A percentile compares a stretch with the other conserved stretches of the same genome.
Evolutionary conservation across 1,140 invertebrate species (phyloP).

Genomic region (Lucilia cuprina): DNA sequence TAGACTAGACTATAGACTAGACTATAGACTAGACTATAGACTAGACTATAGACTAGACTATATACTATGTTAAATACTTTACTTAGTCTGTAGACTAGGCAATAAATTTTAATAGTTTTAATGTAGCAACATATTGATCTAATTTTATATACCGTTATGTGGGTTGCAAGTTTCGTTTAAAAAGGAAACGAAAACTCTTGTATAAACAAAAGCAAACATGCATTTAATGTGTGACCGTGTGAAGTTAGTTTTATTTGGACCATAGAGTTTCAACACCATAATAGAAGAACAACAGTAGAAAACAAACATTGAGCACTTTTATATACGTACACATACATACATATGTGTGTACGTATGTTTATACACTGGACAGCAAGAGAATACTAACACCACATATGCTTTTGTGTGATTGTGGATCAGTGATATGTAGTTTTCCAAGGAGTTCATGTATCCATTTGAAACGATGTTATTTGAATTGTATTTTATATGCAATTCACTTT

Average conservation of each 20-base stretch:
- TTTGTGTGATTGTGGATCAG: background rate
- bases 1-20: too few relatives aligned
- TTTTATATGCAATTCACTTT: too few relatives aligned
- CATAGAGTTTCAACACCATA: background rate
- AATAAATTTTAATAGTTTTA: too few relatives aligned
- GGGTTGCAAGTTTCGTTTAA: background rate
- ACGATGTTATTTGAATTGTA: too few relatives aligned
- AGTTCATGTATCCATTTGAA: too few relatives aligned
- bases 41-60: too few relatives aligned
- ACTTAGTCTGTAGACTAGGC: too few relatives aligned
- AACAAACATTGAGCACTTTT: background rate
- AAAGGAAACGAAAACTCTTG: conserved; percentile 1
- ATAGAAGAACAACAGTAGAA: background rate
- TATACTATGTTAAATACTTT: too few relatives aligned
- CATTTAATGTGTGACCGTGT: conserved; percentile 10
- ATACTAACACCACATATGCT: background rate
- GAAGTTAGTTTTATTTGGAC: conserved; percentile 10
- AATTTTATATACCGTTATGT: too few relatives aligned
- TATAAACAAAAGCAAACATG: background rate
- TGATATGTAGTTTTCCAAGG: background rate
- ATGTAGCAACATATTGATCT: too few relatives aligned
- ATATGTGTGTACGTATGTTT: background rate
- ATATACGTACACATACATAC: background rate
- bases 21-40: too few relatives aligned
- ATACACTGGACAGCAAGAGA: background rate